phyloP scores from a whole-genome alignment of 2,797 vertebrate genomes.

The Peromyscus attwateri region DNA sequence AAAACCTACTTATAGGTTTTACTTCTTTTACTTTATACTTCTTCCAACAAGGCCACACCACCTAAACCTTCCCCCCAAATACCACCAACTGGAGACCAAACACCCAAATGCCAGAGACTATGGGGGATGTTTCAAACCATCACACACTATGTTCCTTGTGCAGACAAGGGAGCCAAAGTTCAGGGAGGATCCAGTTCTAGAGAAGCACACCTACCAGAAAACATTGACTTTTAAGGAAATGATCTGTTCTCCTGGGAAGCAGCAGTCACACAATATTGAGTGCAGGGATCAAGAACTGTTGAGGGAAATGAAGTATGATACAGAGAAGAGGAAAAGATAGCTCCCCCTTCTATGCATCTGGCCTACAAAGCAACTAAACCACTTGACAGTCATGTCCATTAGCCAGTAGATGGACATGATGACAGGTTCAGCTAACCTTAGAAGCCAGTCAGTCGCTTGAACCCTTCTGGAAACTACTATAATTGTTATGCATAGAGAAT shows the following conservation, averaged over 20 bases:
- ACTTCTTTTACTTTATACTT: no score
- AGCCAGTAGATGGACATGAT: neutral
- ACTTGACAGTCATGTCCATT: neutral
- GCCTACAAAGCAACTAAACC: neutral
- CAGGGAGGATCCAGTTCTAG: neutral
- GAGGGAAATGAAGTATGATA: neutral
- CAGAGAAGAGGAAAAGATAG: neutral
- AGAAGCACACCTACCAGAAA: neutral
- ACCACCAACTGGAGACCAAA: neutral
- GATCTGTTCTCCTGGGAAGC: neutral
- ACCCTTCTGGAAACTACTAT: neutral
- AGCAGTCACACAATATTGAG: neutral
- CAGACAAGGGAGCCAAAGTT: neutral
- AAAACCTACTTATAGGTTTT: neutral
- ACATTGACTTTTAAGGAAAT: neutral
- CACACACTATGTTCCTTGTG: neutral
- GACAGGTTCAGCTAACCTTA: neutral
- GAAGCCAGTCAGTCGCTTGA: no score
- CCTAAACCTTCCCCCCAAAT: neutral
- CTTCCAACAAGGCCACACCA: neutral
- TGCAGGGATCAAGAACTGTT: neutral
- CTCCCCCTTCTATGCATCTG: neutral
- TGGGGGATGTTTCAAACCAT: neutral
- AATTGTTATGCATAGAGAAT: neutral
- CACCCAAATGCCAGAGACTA: no score